A percentile compares a stretch with the other conserved stretches of the same genome.
phyloP scores from a whole-genome alignment of 2,113 vertebrate genomes.

The Heteronetta atricapilla region DNA sequence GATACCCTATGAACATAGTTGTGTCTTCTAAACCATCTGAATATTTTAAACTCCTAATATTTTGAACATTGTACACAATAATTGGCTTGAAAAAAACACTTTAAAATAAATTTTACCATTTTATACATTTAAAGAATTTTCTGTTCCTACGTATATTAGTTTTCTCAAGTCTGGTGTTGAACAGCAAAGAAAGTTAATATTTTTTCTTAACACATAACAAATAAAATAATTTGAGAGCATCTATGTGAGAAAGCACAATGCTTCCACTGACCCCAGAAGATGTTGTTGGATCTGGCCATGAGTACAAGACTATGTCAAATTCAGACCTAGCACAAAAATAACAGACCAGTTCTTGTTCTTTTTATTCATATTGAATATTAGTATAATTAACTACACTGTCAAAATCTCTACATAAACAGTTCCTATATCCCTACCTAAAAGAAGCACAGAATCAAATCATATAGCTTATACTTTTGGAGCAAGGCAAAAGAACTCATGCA shows the following conservation, averaged over 20 bases:
- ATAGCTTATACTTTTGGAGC: neutral
- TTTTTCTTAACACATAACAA: neutral
- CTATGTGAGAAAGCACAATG: neutral
- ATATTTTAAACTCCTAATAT: neutral
- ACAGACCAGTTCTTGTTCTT: neutral
- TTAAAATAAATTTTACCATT: neutral
- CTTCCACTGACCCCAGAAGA: neutral
- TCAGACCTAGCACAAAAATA: neutral
- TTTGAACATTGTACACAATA: neutral
- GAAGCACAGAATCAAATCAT: neutral
- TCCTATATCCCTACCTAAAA: neutral
- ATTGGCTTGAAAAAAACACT: neutral
- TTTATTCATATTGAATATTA: neutral
- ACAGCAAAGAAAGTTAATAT: neutral
- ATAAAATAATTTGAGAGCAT: neutral
- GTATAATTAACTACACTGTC: fast-evolving
- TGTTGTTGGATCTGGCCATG: neutral
- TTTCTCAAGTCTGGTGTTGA: neutral
- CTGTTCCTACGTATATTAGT: neutral
- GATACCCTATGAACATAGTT: neutral
- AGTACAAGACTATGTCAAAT: neutral
- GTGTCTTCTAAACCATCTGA: constrained; percentile 19
- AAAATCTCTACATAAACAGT: neutral
- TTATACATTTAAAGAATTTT: neutral
- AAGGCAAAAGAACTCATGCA: neutral